Evolutionary conservation across 1,140 invertebrate species (phyloP).

Genomic region (Grapholita molesta): DNA sequence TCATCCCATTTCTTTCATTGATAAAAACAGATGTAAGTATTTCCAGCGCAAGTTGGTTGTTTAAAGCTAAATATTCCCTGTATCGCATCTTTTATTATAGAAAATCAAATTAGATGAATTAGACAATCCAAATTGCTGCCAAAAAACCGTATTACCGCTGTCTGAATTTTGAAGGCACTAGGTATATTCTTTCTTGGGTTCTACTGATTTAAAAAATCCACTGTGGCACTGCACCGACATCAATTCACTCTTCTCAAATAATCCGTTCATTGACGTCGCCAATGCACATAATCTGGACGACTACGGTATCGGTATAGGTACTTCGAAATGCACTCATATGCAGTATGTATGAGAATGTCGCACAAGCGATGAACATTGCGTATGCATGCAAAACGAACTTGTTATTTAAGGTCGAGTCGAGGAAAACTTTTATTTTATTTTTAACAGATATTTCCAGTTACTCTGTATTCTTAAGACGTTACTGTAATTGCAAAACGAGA

Average conservation of each 20-base stretch:
- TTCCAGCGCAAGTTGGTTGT: too few species aligned
- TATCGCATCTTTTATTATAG: too few species aligned
- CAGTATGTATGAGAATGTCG: not conserved
- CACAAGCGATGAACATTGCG: not conserved
- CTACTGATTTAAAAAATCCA: not conserved
- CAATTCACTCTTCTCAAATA: slow-evolving; percentile 59
- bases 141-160: too few species aligned
- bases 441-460: not conserved
- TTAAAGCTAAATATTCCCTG: too few species aligned
- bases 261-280: slow-evolving; percentile 64
- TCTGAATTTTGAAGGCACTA: too few species aligned
- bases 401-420: not conserved
- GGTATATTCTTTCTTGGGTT: too few species aligned
- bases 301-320: slow-evolving; percentile 30
- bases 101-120: too few species aligned
- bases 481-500: not conserved
- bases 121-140: too few species aligned
- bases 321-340: slow-evolving; percentile 30
- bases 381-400: not conserved
- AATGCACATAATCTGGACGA: slow-evolving; percentile 46
- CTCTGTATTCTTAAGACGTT: not conserved
- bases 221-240: slow-evolving; percentile 33
- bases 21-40: too few species aligned
- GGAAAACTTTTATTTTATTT: not conserved
- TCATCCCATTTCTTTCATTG: too few species aligned